phyloP scores from a whole-genome alignment of 2,888 invertebrate species.

The Stictocephala bisonia region DNA sequence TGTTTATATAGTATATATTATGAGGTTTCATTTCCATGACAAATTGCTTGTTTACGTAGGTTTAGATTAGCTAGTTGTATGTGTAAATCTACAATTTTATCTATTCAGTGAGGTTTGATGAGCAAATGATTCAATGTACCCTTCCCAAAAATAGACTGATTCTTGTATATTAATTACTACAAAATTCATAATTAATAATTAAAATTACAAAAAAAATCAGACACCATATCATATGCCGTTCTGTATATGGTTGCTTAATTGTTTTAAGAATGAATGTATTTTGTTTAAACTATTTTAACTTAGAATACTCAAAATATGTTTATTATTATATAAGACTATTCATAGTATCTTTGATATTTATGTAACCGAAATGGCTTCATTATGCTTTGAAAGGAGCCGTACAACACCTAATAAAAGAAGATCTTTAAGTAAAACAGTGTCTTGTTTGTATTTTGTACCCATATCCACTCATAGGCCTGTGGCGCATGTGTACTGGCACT shows the following conservation, averaged over 20 bases:
- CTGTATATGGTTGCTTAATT: background rate
- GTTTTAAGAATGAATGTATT: constrained; percentile 41
- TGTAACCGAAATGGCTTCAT: constrained; percentile 53
- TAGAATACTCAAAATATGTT: constrained; percentile 52
- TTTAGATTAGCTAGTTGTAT: constrained; percentile 51
- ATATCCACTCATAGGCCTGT: too few relatives aligned
- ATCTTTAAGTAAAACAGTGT: constrained; percentile 45
- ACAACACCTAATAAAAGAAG: constrained; percentile 47
- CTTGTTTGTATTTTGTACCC: constrained; percentile 25
- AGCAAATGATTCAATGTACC: constrained; percentile 37
- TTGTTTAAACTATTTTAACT: constrained; percentile 47
- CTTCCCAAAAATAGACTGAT: constrained; percentile 29
- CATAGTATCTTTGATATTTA: constrained; percentile 54
- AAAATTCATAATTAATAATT: constrained; percentile 2
- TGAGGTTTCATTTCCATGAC: constrained; percentile 49
- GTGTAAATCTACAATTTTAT: constrained; percentile 52
- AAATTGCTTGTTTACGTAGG: constrained; percentile 51
- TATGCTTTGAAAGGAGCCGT: constrained; percentile 53
- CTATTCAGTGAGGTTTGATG: constrained; percentile 47
- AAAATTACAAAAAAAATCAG: constrained; percentile 5
- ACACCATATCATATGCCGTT: constrained; percentile 40
- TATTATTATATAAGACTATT: constrained; percentile 51
- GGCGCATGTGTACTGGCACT: too few relatives aligned
- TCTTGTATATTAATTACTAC: constrained; percentile 12
- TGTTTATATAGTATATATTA: constrained; percentile 53